Base-by-base conservation (phyloP, 2,113 vertebrate species). In the Antigone vipio region DNA sequence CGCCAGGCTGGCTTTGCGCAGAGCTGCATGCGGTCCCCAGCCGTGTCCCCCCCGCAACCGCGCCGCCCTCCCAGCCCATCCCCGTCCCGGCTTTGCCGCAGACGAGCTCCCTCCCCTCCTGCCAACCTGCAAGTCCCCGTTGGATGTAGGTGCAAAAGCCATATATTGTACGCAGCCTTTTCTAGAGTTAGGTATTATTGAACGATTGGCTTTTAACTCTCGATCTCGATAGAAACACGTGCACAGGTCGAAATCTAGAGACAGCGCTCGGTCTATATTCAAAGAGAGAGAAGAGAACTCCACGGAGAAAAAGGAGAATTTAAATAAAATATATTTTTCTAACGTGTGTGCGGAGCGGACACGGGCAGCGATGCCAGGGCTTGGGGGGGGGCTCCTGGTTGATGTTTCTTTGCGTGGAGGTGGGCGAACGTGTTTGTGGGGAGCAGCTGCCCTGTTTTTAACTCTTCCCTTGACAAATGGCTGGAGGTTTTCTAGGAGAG, bases 311-410 rank as follows among this genome's bases (percentile, higher is more conserved):
- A 92, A 92, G 80, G 90, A 94, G 68, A n/a, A 76, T 76, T 84
- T 94, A 91, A 95, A 97, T 98, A 96, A 97, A 85, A 96, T 97
- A 35, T 98, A 98, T 98, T 98, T 98, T 98, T 98, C 91, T 98
- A 98, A 95, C 10, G 8, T 56, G 68, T 35, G 79, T 71, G 77
- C 9, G 11, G 68, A 67, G 63, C 50, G 6, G 89, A 59, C 86
- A 15, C 14, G 76, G 59, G 60, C 44, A 59, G 79, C 1, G 13
- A 24, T 32, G 47, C 17, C 42, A n/a, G 63, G n/a, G 63, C 26
- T 30, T 42, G 69, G 38, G 77, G 52, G 32, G n/a, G 50, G 50
- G 50, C 50, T 52, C 50, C 50, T 26, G 26, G 50, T 52, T 21
- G 26, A 26, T 52, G 50, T 52, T 52, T 52, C 50, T 52, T 52